Percentiles rank a stretch among this genome's conserved stretches.
These are phyloP conservation scores for Dicerorhinus sumatrensis DNA, from an alignment of 2,113 vertebrate species.

Conservation along the genomic window DNA sequence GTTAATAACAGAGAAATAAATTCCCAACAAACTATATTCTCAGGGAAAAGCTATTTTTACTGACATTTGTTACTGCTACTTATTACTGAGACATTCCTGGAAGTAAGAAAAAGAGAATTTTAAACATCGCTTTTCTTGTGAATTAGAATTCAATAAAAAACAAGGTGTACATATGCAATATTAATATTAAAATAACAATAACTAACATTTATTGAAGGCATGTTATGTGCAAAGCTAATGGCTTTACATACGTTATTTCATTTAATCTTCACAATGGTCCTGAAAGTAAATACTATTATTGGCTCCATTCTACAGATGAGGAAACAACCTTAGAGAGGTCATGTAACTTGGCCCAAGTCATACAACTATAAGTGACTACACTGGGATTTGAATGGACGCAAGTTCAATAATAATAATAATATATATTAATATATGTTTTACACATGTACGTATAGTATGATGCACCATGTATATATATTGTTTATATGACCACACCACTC, in stretches of 20 bases:
- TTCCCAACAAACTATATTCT: background rate
- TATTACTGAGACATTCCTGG: background rate
- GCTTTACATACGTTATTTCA: background rate
- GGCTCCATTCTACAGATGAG: background rate
- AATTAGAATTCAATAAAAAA: background rate
- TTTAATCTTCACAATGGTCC: background rate
- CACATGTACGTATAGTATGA: background rate
- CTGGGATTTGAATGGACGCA: background rate
- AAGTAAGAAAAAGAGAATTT: background rate
- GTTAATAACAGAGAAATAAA: background rate
- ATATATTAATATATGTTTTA: background rate
- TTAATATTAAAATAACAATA: constrained; percentile 18
- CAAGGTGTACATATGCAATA: background rate
- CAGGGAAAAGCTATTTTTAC: constrained; percentile 31
- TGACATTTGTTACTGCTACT: background rate
- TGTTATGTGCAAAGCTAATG: background rate
- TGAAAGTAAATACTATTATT: background rate
- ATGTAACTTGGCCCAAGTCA: background rate
- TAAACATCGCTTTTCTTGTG: constrained; percentile 19
- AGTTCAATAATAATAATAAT: background rate
- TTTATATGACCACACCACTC: background rate
- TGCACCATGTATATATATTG: background rate
- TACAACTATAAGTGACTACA: background rate
- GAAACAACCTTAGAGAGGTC: background rate
- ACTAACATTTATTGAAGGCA: background rate